Evolutionary conservation across 2,113 vertebrate genomes (phyloP), one percentile per base, ranked within the genome.

Genomic region (Carlito syrichta): DNA sequence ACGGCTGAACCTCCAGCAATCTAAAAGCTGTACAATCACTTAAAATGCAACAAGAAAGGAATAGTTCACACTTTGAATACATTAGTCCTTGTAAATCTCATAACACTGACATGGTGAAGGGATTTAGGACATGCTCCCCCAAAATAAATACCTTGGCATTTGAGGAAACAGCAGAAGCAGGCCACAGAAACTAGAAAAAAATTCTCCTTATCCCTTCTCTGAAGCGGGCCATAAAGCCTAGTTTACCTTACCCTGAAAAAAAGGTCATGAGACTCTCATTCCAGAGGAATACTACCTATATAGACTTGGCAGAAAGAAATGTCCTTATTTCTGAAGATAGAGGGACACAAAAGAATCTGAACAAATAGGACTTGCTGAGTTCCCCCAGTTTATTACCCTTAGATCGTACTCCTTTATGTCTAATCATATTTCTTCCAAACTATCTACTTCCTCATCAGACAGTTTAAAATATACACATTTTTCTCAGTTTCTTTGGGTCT

Each of bases 1-100:
- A 89, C 7, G 95, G 88, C 13, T 50, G 76, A 97, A 95, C 54
- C 45, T 89, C 78, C 9, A 45, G 35, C 45, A 77, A 94, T 60
- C 22, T 81, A 52, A 95, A 96, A 89, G 85, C 43, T 73, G 32
- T 17, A 52, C 6, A 76, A 66, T 91, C 63, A 85, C 35, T 86
- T 93, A 84, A 84, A 93, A 96, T 60, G 54, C 69, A 94, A 89
- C 52, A 19, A 45, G 40, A 89, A 94, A 77, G n/a, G 43, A 95
- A 82, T 66, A 95, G 84, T 76, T 89, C 77, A 92, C 25, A 52
- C n/a, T 91, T 35, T 74, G n/a, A 95, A 88, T 63, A 92, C 12
- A 95, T 23, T 0, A 91, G 66, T 82, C 14, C 66, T 79, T 74
- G 2, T 10, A 89, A 93, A 35, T 77, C 35, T 88, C 60, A 79